Percentiles rank a stretch among this genome's conserved stretches.
Evolutionary conservation across 2,797 vertebrate genomes (phyloP).

Genomic region (Spinibarbus caldwelli): DNA sequence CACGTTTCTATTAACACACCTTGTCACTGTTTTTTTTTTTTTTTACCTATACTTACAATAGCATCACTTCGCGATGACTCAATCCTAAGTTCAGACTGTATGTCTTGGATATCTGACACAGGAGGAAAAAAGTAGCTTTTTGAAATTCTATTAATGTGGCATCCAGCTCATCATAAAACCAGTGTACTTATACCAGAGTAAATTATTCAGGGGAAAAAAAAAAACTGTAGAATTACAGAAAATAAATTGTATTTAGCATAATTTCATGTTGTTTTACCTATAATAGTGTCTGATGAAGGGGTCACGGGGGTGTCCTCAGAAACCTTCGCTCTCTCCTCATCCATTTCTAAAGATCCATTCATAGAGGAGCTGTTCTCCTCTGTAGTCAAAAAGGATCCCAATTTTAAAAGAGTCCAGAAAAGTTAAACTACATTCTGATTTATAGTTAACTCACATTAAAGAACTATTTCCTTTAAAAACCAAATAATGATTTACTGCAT

Average conservation of each 20-base stretch:
- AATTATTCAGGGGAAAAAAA: not conserved
- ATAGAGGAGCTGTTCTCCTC: conserved; percentile 37
- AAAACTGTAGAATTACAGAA: not conserved
- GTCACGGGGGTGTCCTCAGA: conserved; percentile 10
- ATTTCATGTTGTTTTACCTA: conserved; percentile 18
- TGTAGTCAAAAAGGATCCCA: not conserved
- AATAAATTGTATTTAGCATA: not conserved
- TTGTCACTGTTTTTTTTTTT: conserved; percentile 6
- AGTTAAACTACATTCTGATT: not conserved
- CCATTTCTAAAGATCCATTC: conserved; percentile 21
- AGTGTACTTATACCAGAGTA: not conserved
- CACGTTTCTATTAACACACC: too few species aligned
- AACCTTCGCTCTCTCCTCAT: conserved; percentile 9
- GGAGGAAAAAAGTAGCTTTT: not conserved
- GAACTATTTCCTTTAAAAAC: not conserved
- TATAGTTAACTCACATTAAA: not conserved
- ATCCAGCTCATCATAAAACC: not conserved
- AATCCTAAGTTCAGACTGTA: conserved; percentile 20
- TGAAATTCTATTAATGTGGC: not conserved
- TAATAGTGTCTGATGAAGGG: conserved; percentile 29
- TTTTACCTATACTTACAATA: conserved; percentile 44
- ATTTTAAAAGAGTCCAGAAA: not conserved
- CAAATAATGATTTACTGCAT: not conserved
- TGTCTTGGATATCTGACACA: conserved; percentile 41
- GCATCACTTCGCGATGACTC: conserved; percentile 26